A percentile compares a stretch with the other conserved stretches of the same genome.
Conservation (phyloP, 1,140 invertebrate species). For the Drosophila jambulina region DNA sequence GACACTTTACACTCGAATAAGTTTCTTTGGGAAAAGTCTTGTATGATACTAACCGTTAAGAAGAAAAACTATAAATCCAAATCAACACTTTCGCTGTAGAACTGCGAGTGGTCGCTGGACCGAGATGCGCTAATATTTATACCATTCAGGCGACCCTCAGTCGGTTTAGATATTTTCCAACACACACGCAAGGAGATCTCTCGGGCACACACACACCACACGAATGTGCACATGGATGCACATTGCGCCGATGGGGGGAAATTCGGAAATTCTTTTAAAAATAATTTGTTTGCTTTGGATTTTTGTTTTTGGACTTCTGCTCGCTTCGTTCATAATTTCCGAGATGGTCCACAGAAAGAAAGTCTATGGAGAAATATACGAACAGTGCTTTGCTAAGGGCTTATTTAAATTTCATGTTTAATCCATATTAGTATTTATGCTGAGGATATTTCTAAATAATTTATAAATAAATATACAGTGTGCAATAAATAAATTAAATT, state of each 20-base stretch:
- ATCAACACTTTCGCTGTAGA: slow-evolving; percentile 85
- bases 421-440: neutral
- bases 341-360: slow-evolving; percentile 28
- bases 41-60: slow-evolving; percentile 73
- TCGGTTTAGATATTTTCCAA: slow-evolving; percentile 67
- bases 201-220: slow-evolving; percentile 26
- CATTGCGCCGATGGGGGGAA: slow-evolving; percentile 71
- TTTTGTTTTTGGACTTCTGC: slow-evolving; percentile 53
- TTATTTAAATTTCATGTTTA: neutral
- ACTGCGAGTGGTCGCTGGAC: slow-evolving; percentile 85
- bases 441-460: neutral
- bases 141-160: slow-evolving; percentile 74
- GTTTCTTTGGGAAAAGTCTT: slow-evolving; percentile 1
- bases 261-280: slow-evolving; percentile 76
- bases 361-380: neutral
- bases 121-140: slow-evolving; percentile 84
- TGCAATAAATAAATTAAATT: neutral
- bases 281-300: slow-evolving; percentile 65
- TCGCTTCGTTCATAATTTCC: slow-evolving; percentile 68
- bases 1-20: slow-evolving; percentile 14
- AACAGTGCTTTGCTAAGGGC: neutral
- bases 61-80: slow-evolving; percentile 70
- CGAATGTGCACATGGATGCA: slow-evolving; percentile 69
- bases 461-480: neutral
- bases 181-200: slow-evolving; percentile 31